phyloP scores from a whole-genome alignment of 2,113 vertebrate species.

The Ptychochromis oligacanthus region DNA sequence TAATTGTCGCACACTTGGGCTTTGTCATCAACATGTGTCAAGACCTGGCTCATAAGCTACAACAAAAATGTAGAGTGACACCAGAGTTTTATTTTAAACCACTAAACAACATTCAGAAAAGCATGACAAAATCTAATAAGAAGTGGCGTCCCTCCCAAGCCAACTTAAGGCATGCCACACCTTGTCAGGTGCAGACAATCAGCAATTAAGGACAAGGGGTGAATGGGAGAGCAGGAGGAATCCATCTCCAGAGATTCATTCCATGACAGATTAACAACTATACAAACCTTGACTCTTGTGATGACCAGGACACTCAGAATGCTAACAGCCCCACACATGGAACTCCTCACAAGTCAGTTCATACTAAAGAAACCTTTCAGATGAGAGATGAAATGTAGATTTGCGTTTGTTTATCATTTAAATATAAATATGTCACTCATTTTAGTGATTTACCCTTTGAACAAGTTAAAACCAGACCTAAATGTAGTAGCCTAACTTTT shows the following conservation, averaged over 20 bases:
- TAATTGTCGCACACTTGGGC: not conserved
- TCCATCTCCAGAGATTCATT: not conserved
- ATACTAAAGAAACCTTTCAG: not conserved
- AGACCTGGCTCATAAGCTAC: no score
- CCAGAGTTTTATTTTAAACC: not conserved
- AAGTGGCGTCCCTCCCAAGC: not conserved
- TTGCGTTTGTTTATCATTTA: not conserved
- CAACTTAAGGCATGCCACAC: not conserved
- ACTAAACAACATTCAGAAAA: not conserved
- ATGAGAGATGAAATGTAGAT: not conserved
- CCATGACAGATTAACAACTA: not conserved
- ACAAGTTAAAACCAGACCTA: no score
- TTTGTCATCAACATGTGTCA: not conserved
- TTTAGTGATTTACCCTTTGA: no score
- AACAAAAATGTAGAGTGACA: no score
- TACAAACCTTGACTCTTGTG: not conserved
- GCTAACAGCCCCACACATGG: not conserved
- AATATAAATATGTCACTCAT: not conserved
- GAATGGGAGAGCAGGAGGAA: not conserved
- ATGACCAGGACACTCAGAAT: not conserved
- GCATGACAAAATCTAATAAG: not conserved
- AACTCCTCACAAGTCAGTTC: no score
- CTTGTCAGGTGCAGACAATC: not conserved
- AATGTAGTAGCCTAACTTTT: not conserved
- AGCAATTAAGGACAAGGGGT: no score